Conservation (phyloP, 2,113 vertebrate genomes). For the Gracilinanus agilis region DNA sequence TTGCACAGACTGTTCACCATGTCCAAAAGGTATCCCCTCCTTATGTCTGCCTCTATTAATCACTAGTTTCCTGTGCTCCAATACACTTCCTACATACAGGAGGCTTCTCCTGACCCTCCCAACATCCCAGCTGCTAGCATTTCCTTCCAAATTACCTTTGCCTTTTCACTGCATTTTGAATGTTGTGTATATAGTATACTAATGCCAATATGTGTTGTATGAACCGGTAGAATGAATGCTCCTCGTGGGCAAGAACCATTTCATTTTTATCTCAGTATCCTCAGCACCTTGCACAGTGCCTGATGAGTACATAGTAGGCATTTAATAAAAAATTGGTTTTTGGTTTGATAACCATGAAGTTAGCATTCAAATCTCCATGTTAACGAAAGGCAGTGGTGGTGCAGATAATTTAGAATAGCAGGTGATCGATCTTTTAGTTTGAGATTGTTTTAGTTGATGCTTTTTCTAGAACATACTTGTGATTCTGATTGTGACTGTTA, state of each 20-base stretch:
- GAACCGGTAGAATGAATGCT: not conserved
- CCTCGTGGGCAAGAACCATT: not conserved
- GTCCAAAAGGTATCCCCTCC: not conserved
- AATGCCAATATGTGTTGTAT: not conserved
- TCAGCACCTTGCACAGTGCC: not conserved
- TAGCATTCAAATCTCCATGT: not conserved
- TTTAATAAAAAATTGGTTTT: not conserved
- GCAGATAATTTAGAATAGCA: constrained; percentile 50
- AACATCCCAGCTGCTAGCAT: not conserved
- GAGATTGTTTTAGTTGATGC: constrained; percentile 31
- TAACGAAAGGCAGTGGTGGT: constrained; percentile 27
- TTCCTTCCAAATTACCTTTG: not conserved
- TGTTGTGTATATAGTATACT: not conserved
- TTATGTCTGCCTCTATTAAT: not conserved
- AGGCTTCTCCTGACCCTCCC: not conserved
- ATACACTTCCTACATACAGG: not conserved
- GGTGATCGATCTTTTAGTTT: constrained; percentile 44
- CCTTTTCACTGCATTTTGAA: not conserved
- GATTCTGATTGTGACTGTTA: not conserved
- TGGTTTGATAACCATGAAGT: not conserved
- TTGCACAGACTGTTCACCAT: not conserved
- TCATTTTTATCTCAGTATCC: not conserved
- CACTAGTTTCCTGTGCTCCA: not conserved
- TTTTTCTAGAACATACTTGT: constrained; percentile 26
- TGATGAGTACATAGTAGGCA: not conserved